Evolutionary conservation across 2,113 vertebrate genomes (phyloP), one percentile per base, ranked within the genome.

Genomic region (Sapajus apella): DNA sequence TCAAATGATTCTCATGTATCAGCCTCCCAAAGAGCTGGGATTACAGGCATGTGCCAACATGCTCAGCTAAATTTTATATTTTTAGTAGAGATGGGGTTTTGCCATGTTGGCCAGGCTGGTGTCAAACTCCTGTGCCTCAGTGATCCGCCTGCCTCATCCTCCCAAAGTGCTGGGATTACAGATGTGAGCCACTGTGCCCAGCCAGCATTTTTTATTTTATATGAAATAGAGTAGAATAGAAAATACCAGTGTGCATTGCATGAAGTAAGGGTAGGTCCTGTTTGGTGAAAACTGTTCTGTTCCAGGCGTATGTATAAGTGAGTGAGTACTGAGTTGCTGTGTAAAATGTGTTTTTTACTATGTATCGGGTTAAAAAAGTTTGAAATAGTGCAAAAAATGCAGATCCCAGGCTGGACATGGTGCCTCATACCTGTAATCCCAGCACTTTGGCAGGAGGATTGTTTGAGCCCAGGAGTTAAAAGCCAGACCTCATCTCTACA

Each of bases 171-270:
- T 68, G 32, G 16, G 66, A 68, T 18, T 68, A 68, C 32, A 68
- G 32, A 3, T 1, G 27, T 18, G n/a, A 40, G 70, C 70, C 70
- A 72, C 70, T 2, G 4, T 0, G 8, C 70, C n/a, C 18, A 9
- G 70, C 82, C 35, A 70, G 35, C 45, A 58, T 88, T 75, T 66
- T 66, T 87, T 75, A 66, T 61, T 91, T 85, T 50, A 90, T 58
- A 45, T 18, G 37, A 83, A 68, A 35, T 32, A n/a, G 12, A 79
- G 12, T 45, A n/a, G 35, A 84, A 11, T 55, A 55, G 96, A 56
- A 73, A 81, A 55, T 40, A 8, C 3, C 37, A 17, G 35, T 52
- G 43, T 66, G 9, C 18, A 3, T 40, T 25, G 50, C 18, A 30
- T 1, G 2, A 55, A 73, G 47, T 72, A 17, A n/a, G 75, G n/a